Conservation (phyloP, 2,113 vertebrate genomes). For the Steatornis caripensis region DNA sequence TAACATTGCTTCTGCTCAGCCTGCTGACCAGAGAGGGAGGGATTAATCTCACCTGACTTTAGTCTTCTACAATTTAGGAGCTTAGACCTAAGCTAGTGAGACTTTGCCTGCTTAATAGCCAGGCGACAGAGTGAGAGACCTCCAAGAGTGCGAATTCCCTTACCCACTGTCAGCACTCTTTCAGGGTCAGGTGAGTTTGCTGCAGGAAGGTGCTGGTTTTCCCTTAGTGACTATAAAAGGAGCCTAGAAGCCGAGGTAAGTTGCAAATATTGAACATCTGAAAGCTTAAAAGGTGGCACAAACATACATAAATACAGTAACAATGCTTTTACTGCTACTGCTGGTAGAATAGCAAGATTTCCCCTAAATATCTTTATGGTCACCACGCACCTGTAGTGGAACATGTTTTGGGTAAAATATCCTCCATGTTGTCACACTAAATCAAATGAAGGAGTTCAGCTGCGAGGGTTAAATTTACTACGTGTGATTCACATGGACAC, state of each 20-base stretch:
- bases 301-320: background rate
- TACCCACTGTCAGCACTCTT: background rate
- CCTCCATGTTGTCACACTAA: slow-evolving; percentile 9
- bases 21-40: background rate
- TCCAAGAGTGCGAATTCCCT: background rate
- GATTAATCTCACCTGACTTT: background rate
- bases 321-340: background rate
- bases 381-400: background rate
- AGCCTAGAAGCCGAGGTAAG: background rate
- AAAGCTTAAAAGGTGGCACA: background rate
- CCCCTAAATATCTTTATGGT: background rate
- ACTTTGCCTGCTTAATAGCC: background rate
- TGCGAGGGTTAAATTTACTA: background rate
- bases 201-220: background rate
- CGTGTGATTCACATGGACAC: slow-evolving; percentile 14
- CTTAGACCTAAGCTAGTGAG: background rate
- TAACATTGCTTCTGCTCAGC: background rate
- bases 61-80: background rate
- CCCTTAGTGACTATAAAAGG: background rate
- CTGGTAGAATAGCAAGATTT: background rate
- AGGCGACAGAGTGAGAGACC: background rate
- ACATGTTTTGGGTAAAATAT: background rate
- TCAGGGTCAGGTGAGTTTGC: background rate
- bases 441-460: slow-evolving; percentile 15
- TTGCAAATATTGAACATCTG: background rate